Conservation (phyloP, 1,140 invertebrate genomes). For the Venturia canescens region DNA sequence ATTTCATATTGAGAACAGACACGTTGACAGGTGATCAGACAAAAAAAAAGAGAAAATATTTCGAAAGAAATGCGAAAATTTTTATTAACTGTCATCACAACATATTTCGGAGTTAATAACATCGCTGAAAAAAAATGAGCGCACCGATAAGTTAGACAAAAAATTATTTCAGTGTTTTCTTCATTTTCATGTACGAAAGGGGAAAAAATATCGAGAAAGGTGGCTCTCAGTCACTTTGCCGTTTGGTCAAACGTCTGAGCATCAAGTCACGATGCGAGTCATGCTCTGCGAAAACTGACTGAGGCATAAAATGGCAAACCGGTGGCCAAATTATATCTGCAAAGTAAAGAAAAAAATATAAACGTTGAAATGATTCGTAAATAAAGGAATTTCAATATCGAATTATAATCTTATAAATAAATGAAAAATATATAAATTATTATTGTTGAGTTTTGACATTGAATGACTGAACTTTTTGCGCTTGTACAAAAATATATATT, state of each 20-base stretch:
- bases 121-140: neutral
- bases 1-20: neutral
- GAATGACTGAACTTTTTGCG: too few relatives aligned
- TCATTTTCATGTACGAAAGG: too few relatives aligned
- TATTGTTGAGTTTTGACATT: too few relatives aligned
- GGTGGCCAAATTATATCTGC: conserved; percentile 65
- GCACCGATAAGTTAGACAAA: neutral
- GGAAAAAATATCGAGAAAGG: neutral
- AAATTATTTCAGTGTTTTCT: neutral
- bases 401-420: neutral
- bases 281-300: conserved; percentile 51
- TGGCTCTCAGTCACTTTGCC: neutral
- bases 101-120: too few relatives aligned
- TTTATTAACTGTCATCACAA: too few relatives aligned
- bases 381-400: neutral
- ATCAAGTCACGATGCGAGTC: conserved; percentile 48
- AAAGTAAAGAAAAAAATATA: conserved; percentile 39
- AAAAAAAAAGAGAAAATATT: too few relatives aligned
- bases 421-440: neutral
- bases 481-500: too few relatives aligned
- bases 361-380: conserved; percentile 5
- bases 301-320: conserved; percentile 54
- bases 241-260: conserved; percentile 16
- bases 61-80: too few relatives aligned
- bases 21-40: too few relatives aligned